A percentile compares a stretch with the other conserved stretches of the same genome.
phyloP scores from a whole-genome alignment of 2,888 invertebrate genomes.

The Nymphalis polychloros region DNA sequence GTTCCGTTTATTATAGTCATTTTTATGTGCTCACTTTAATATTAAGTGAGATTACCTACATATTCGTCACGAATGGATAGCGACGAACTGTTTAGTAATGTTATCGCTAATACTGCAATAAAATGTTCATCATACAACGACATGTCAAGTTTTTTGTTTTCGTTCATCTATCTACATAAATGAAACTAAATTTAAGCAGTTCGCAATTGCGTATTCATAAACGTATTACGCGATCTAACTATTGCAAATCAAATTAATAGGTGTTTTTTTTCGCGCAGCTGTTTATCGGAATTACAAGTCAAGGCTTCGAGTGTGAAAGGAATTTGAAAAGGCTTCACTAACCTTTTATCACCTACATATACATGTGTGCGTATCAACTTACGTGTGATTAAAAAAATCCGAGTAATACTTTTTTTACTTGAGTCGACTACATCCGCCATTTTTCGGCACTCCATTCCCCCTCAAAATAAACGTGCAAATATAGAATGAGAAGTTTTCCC shows the following conservation, averaged over 20 bases:
- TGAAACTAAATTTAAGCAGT: not conserved
- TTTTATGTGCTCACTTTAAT: constrained; percentile 51
- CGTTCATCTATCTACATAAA: not conserved
- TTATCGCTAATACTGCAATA: not conserved
- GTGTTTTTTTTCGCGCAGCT: constrained; percentile 27
- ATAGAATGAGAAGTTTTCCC: constrained; percentile 41
- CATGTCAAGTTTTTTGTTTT: not conserved
- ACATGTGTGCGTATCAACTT: constrained; percentile 18
- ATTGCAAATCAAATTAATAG: constrained; percentile 48
- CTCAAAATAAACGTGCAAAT: constrained; percentile 43
- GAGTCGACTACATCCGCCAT: constrained; percentile 36
- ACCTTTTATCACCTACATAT: constrained; percentile 25
- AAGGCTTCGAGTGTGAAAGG: constrained; percentile 36
- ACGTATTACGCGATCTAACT: constrained; percentile 45
- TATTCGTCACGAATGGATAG: constrained; percentile 54
- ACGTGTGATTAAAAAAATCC: constrained; percentile 28
- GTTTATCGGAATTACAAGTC: constrained; percentile 38
- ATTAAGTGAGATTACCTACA: constrained; percentile 50
- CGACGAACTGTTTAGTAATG: constrained; percentile 37
- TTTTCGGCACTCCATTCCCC: constrained; percentile 39
- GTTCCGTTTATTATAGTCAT: constrained; percentile 48
- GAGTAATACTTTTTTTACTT: constrained; percentile 20
- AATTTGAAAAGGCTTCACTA: constrained; percentile 37
- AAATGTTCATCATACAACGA: not conserved
- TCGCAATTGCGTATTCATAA: constrained; percentile 2